These are phyloP conservation scores for Anomalospiza imberbis DNA, from an alignment of 2,797 vertebrate genomes.

Conservation along the genomic window DNA sequence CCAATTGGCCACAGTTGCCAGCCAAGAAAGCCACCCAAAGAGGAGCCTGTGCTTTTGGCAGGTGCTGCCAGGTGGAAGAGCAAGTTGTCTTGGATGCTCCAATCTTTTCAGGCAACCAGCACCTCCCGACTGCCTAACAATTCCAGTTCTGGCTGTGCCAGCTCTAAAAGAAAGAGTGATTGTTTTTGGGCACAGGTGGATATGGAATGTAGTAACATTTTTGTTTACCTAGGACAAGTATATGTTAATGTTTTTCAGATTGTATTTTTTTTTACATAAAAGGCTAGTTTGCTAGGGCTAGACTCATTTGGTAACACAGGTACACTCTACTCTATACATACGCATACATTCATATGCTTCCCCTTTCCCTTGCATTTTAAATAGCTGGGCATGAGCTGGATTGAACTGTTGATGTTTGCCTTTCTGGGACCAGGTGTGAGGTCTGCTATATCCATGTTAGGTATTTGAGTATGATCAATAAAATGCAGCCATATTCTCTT, in stretches of 20 bases:
- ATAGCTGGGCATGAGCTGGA: neutral
- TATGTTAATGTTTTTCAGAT: neutral
- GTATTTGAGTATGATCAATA: neutral
- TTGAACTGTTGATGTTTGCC: neutral
- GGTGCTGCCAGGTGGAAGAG: accelerated
- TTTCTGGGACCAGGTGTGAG: neutral
- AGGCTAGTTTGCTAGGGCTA: neutral
- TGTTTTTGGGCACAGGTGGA: neutral
- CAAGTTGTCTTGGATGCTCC: neutral
- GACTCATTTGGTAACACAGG: neutral
- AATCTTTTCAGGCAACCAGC: accelerated
- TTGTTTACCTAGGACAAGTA: neutral
- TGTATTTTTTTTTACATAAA: neutral
- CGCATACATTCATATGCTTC: neutral
- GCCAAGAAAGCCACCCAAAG: neutral
- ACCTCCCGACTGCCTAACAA: accelerated
- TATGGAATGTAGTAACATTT: neutral
- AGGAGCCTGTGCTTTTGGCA: accelerated
- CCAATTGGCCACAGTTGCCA: neutral
- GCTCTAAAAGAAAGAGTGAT: no score
- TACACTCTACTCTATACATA: accelerated
- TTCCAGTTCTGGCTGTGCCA: accelerated
- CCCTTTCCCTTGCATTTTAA: neutral
- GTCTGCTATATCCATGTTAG: neutral
- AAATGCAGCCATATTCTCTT: neutral